Evolutionary conservation across 2,888 invertebrate genomes (phyloP).

Genomic region (Dermolepida albohirtum): DNA sequence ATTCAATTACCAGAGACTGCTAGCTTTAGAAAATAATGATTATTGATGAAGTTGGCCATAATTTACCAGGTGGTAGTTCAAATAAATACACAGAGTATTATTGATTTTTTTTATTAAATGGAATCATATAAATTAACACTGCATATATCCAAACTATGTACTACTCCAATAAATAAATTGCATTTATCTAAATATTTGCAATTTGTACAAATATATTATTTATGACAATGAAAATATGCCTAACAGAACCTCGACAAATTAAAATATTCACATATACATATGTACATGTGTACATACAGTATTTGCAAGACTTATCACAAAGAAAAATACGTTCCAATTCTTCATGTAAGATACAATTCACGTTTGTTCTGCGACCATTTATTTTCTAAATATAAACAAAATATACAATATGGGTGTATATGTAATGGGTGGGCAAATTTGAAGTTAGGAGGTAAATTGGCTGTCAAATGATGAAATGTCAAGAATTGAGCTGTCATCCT

Average conservation of each 20-base stretch:
- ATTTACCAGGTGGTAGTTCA: too few relatives aligned
- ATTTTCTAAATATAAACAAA: too few relatives aligned
- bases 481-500: too few relatives aligned
- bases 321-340: background rate
- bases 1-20: too few relatives aligned
- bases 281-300: background rate
- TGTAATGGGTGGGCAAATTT: background rate
- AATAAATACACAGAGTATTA: too few relatives aligned
- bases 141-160: conserved; percentile 22
- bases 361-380: too few relatives aligned
- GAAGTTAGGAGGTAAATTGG: too few relatives aligned
- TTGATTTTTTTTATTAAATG: conserved; percentile 27
- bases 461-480: too few relatives aligned
- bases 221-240: conserved; percentile 4
- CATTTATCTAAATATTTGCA: conserved; percentile 22
- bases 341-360: too few relatives aligned
- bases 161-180: conserved; percentile 30
- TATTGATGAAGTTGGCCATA: too few relatives aligned
- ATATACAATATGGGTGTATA: too few relatives aligned
- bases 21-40: too few relatives aligned
- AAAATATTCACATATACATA: conserved; percentile 10
- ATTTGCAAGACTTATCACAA: conserved; percentile 26
- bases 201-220: conserved; percentile 20
- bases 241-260: conserved; percentile 12
- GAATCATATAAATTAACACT: conserved; percentile 31